Base-by-base conservation (phyloP, 1,140 invertebrate genomes). In the Ceratina calcarata region DNA sequence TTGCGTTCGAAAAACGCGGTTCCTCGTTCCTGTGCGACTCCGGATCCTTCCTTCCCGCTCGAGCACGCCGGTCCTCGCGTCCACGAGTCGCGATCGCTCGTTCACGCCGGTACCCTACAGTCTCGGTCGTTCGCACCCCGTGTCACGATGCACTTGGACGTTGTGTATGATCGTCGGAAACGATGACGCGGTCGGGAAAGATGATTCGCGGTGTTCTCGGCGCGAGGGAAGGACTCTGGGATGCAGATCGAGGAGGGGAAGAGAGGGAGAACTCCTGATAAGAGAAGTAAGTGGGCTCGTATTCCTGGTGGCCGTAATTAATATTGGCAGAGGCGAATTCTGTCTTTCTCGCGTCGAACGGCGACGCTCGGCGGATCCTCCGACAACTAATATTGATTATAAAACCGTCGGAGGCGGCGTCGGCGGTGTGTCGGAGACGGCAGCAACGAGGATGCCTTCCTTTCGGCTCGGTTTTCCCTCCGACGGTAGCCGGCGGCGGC, bases 371-470 rank as follows among this genome's bases (percentile, higher is more conserved):
- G 87, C 89, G 89, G 89, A 86, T 85, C 60, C 75, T 77, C 81
- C 79, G 83, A 77, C 86, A 86, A 90, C 90, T 88, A 90, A 89
- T 91, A 91, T 91, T 91, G 90, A 91, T 91, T 90, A 87, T 88
- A 87, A 90, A 91, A 90, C 85, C 86, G 79, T 60, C 62, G 79
- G 74, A 49, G 66, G 49, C 57, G n/a, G 57, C 12, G 75, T 62
- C 65, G 80, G 58, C 3, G 72, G 68, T 4, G 68, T 4, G 74
- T 32, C 15, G 73, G 70, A 13, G 64, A 49, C n/a, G 69, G 77
- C 64, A 71, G 69, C 22, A 58, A 60, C 61, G 75, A 70, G 61
- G 81, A 53, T 60, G 78, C 51, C 85, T 57, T 79, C 77, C 72
- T 64, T 77, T 74, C 67, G 62, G 57, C 32, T 68, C 65, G 55